These are phyloP conservation scores for Perodicticus potto DNA, from an alignment of 2,797 vertebrate species.

Conservation along the genomic window DNA sequence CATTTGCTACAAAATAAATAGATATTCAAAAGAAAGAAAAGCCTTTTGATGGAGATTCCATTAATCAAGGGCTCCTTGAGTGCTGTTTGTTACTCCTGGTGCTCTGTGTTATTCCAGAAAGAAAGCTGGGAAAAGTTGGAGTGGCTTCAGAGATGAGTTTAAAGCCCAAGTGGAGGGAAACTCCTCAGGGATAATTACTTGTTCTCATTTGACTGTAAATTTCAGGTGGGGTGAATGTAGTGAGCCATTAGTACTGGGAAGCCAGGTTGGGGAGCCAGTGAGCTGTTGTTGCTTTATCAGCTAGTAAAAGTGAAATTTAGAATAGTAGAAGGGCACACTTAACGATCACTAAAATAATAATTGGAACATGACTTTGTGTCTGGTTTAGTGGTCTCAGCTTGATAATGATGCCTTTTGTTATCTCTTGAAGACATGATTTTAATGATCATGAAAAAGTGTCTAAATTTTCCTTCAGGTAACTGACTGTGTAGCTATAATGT, in stretches of 20 bases:
- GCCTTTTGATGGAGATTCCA: neutral
- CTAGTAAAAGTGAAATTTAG: slow-evolving; percentile 41
- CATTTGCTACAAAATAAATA: slow-evolving; percentile 9
- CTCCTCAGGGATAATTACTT: neutral
- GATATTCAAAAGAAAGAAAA: neutral
- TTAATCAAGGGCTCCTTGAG: neutral
- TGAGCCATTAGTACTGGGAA: neutral
- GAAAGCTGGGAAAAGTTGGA: neutral
- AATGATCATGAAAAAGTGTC: neutral
- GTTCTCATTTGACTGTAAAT: neutral
- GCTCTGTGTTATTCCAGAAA: neutral
- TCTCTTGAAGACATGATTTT: slow-evolving; percentile 58
- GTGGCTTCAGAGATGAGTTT: slow-evolving; percentile 4
- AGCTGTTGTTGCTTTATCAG: neutral
- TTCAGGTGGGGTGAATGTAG: slow-evolving; percentile 12
- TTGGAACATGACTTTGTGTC: neutral
- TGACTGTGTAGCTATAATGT: slow-evolving; percentile 22
- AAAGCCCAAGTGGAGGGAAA: neutral
- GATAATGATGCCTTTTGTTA: slow-evolving; percentile 25
- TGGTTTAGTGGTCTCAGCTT: neutral
- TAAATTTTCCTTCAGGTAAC: slow-evolving; percentile 34
- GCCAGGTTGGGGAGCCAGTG: neutral
- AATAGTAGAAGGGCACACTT: neutral
- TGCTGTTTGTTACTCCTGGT: neutral
- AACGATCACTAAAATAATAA: neutral